phyloP scores from a whole-genome alignment of 2,113 vertebrate species.

The Sinosuthora webbiana region DNA sequence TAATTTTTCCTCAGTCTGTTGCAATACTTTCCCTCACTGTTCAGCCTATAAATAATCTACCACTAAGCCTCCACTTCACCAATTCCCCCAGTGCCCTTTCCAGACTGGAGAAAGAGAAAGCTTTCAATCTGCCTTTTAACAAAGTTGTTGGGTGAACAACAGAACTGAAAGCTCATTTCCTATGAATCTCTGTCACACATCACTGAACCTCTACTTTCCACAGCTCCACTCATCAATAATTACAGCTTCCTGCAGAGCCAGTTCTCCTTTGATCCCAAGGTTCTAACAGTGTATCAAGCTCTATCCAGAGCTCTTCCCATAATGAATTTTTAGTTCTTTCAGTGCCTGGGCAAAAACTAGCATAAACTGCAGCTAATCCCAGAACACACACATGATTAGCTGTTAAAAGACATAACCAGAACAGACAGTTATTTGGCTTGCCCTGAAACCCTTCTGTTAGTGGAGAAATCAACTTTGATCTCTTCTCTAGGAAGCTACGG shows the following conservation, averaged over 20 bases:
- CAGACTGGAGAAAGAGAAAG: neutral
- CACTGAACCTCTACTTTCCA: neutral
- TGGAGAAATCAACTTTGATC: neutral
- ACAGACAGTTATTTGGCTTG: neutral
- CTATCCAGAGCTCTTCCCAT: neutral
- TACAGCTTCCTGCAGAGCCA: neutral
- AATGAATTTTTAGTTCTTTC: neutral
- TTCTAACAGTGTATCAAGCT: neutral
- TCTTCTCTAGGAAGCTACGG: neutral
- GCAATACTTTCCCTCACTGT: neutral
- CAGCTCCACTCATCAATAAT: neutral
- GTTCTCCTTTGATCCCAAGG: neutral
- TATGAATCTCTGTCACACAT: neutral
- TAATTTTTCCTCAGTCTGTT: neutral
- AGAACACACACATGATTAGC: neutral
- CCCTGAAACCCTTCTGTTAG: neutral
- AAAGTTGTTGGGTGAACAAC: neutral
- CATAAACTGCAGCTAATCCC: neutral
- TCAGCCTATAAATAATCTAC: neutral
- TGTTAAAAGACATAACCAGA: neutral
- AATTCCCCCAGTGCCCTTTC: neutral
- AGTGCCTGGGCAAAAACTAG: neutral
- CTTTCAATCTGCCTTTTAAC: neutral
- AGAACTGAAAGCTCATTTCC: slow-evolving; percentile 10
- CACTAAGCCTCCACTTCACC: neutral